Evolutionary conservation across 2,797 vertebrate genomes (phyloP).

Genomic region (Parauchenoglanis punctatus): DNA sequence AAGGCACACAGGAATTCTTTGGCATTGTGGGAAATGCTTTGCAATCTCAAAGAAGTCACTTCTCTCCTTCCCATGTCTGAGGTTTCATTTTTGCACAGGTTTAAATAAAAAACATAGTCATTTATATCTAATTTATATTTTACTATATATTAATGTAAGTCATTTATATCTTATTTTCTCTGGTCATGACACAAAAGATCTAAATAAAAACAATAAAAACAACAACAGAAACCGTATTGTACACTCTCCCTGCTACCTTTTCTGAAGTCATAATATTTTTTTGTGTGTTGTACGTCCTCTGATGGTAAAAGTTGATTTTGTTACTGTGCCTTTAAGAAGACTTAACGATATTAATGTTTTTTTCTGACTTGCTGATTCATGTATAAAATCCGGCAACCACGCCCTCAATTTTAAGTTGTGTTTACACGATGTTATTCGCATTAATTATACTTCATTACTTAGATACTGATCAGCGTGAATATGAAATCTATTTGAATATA

Average conservation of each 20-base stretch:
- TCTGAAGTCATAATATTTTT: not conserved
- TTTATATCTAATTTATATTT: not conserved
- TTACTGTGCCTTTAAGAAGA: slow-evolving; percentile 4
- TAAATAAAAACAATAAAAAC: not conserved
- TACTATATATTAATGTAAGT: too few relatives aligned
- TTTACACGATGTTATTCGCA: not conserved
- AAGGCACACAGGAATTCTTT: too few relatives aligned
- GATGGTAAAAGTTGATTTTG: not conserved
- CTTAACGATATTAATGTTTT: not conserved
- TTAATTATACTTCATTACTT: not conserved
- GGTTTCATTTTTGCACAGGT: not conserved
- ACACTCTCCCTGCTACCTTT: not conserved
- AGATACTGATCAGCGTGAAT: not conserved
- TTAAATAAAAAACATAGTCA: too few relatives aligned
- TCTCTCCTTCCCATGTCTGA: not conserved
- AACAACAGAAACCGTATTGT: not conserved
- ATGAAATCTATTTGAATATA: too few relatives aligned
- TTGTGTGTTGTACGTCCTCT: not conserved
- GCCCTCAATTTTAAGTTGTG: too few relatives aligned
- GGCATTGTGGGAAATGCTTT: too few relatives aligned
- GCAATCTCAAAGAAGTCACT: not conserved
- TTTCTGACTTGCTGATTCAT: not conserved
- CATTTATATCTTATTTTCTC: not conserved
- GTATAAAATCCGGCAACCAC: not conserved
- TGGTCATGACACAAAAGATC: too few relatives aligned